These are phyloP conservation scores for Meteorus colon DNA, from an alignment of 2,888 invertebrate genomes.

Conservation along the genomic window DNA sequence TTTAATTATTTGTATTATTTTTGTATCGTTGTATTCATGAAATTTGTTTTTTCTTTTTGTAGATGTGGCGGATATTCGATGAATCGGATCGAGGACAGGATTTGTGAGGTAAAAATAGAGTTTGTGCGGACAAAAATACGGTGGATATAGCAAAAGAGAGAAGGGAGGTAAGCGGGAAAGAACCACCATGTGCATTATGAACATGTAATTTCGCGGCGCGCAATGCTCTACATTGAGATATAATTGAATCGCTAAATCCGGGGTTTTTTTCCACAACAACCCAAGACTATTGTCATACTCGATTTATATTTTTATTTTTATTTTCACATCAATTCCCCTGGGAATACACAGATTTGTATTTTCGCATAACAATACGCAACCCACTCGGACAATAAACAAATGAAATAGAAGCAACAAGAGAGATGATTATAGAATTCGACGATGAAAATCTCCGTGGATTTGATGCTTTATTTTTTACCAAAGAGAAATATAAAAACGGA, in stretches of 20 bases:
- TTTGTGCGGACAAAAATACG: not conserved
- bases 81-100: too few relatives aligned
- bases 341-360: not conserved
- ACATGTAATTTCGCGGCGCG: not conserved
- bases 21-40: not conserved
- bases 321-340: not conserved
- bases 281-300: not conserved
- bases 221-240: not conserved
- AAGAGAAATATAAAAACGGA: not conserved
- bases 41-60: not conserved
- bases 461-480: not conserved
- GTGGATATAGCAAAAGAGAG: not conserved
- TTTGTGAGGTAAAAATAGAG: too few relatives aligned
- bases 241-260: slow-evolving; percentile 1
- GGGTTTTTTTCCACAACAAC: not conserved
- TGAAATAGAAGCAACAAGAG: not conserved
- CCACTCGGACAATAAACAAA: not conserved
- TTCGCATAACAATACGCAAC: slow-evolving; percentile 3
- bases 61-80: too few relatives aligned
- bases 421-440: not conserved
- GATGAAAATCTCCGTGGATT: not conserved
- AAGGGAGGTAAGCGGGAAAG: not conserved
- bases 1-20: not conserved
- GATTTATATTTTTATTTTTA: not conserved
- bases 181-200: not conserved